Conservation (phyloP, 2,888 invertebrate genomes). For the Laspeyria flexula region DNA sequence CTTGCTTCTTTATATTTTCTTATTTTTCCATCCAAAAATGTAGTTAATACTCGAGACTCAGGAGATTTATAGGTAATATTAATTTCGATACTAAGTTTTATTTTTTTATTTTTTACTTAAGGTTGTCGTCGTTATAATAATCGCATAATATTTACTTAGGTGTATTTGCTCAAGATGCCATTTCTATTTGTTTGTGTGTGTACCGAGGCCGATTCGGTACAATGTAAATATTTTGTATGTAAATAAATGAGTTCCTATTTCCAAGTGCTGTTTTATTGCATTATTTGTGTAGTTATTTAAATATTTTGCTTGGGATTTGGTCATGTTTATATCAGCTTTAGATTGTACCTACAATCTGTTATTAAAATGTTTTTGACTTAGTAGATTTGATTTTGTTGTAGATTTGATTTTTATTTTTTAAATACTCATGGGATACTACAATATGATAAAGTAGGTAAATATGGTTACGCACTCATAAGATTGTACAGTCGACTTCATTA, state of each 20-base stretch:
- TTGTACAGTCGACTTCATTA: too few species aligned
- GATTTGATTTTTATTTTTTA: too few species aligned
- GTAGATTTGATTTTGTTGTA: too few species aligned
- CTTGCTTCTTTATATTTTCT: constrained; percentile 14
- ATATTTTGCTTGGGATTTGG: constrained; percentile 1
- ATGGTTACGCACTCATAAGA: too few species aligned
- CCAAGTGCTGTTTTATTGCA: constrained; percentile 64
- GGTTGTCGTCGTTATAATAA: constrained; percentile 38
- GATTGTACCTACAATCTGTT: too few species aligned
- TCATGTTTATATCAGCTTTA: not conserved
- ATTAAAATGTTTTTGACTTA: too few species aligned
- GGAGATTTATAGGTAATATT: constrained; percentile 31
- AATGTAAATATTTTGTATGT: constrained; percentile 78
- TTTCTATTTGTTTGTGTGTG: constrained; percentile 55
- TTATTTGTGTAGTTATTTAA: constrained; percentile 5
- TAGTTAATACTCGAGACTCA: constrained; percentile 27
- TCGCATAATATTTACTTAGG: constrained; percentile 58
- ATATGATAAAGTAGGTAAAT: too few species aligned
- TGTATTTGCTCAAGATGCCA: constrained; percentile 82
- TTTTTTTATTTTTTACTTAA: constrained; percentile 25
- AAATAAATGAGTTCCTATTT: constrained; percentile 85
- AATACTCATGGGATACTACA: too few species aligned
- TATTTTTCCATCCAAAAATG: constrained; percentile 21
- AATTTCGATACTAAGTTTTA: constrained; percentile 19
- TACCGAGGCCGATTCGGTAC: constrained; percentile 53